Evolutionary conservation across 1,140 invertebrate species (phyloP).

Genomic region (Bombus balteatus): DNA sequence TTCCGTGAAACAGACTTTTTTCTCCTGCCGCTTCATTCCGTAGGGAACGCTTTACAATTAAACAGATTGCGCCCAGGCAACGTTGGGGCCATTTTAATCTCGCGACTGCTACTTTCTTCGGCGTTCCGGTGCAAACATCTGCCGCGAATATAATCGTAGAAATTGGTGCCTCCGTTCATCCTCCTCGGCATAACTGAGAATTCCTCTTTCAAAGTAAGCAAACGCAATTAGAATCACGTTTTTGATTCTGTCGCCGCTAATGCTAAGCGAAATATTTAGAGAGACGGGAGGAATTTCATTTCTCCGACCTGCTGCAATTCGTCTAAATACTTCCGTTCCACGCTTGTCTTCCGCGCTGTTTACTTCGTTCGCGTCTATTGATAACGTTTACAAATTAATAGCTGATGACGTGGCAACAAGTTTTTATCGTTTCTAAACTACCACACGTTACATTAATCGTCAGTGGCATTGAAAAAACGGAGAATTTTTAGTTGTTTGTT

Average conservation of each 20-base stretch:
- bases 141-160: constrained; percentile 45
- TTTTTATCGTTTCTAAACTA: neutral
- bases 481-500: neutral
- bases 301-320: neutral
- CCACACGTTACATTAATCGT: neutral
- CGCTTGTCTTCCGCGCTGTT: neutral
- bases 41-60: neutral
- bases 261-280: constrained; percentile 40
- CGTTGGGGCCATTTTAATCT: neutral
- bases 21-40: neutral
- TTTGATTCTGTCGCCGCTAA: constrained; percentile 39
- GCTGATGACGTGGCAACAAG: neutral
- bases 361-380: neutral
- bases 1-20: neutral
- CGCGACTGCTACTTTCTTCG: neutral
- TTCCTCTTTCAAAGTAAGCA: constrained; percentile 1
- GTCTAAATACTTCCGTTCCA: neutral
- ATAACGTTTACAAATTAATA: neutral
- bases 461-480: neutral
- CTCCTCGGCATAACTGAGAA: neutral
- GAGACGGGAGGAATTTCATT: constrained; percentile 31
- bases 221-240: constrained; percentile 39
- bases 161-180: neutral
- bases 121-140: constrained; percentile 1
- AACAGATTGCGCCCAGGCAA: constrained; percentile 1